Evolutionary conservation across 2,113 vertebrate species (phyloP).

Genomic region (Kryptolebias marmoratus): DNA sequence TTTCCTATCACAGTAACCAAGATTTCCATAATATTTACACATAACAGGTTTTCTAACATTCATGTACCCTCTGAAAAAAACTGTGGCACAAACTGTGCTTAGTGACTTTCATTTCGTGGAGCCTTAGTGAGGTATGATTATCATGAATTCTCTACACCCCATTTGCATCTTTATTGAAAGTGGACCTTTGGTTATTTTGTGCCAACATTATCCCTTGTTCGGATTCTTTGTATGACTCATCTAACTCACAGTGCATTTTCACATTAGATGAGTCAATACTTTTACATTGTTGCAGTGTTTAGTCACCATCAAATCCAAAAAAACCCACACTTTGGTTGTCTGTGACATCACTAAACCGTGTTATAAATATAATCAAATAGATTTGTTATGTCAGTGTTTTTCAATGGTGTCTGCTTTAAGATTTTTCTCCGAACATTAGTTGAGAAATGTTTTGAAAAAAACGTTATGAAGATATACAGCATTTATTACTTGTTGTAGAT

Average conservation of each 20-base stretch:
- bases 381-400: not conserved
- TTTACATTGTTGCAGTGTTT: not conserved
- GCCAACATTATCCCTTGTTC: constrained; percentile 2
- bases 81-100: no score
- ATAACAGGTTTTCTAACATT: not conserved
- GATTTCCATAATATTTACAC: not conserved
- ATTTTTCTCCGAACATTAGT: no score
- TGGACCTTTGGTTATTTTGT: not conserved
- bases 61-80: not conserved
- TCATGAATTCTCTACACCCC: not conserved
- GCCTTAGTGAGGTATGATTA: not conserved
- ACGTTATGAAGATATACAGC: no score
- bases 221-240: not conserved
- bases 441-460: no score
- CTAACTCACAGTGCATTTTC: not conserved
- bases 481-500: no score
- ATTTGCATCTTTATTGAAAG: constrained; percentile 2
- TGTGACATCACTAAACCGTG: not conserved
- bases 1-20: not conserved
- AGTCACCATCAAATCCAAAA: not conserved
- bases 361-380: not conserved
- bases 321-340: not conserved
- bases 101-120: not conserved
- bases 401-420: no score
- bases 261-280: not conserved